Evolutionary conservation across 37 sponge, comb jelly and placozoan species (phyloP).

Genomic region (Mnemiopsis leidyi): DNA sequence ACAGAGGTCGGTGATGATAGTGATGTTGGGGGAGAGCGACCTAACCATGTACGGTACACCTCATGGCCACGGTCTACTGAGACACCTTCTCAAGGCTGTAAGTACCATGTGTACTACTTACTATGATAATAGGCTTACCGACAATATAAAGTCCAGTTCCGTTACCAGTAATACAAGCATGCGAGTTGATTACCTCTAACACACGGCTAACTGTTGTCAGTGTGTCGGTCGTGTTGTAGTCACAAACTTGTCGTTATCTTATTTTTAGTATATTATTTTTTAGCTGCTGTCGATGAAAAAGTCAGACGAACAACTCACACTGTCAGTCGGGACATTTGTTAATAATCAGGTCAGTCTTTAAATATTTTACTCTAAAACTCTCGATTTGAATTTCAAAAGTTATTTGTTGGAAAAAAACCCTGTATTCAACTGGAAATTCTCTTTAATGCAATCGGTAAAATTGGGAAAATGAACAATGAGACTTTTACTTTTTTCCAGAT

Average conservation of each 20-base stretch:
- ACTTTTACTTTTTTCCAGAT: conserved; percentile 20
- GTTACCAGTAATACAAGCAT: too few relatives aligned
- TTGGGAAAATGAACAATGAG: too few relatives aligned
- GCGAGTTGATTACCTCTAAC: too few relatives aligned
- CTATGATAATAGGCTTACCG: too few relatives aligned
- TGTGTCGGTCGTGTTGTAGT: too few relatives aligned
- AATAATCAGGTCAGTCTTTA: conserved; percentile 21
- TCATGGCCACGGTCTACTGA: not conserved
- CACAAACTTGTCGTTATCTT: not conserved
- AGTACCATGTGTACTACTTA: not conserved
- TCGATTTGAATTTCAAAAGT: too few relatives aligned
- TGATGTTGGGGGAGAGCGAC: not conserved
- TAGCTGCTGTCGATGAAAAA: conserved; percentile 2
- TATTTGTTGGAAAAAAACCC: too few relatives aligned
- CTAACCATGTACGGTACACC: conserved; percentile 1
- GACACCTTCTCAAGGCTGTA: not conserved
- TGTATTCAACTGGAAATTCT: too few relatives aligned
- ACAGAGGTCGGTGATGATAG: not conserved
- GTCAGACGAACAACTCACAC: not conserved
- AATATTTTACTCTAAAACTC: too few relatives aligned
- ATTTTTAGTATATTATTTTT: not conserved
- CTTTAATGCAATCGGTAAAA: too few relatives aligned
- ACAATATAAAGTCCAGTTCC: too few relatives aligned
- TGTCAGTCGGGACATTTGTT: conserved; percentile 43
- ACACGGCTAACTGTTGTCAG: too few relatives aligned